These are phyloP conservation scores for Planococcus citri DNA, from an alignment of 1,140 invertebrate genomes.

Conservation along the genomic window DNA sequence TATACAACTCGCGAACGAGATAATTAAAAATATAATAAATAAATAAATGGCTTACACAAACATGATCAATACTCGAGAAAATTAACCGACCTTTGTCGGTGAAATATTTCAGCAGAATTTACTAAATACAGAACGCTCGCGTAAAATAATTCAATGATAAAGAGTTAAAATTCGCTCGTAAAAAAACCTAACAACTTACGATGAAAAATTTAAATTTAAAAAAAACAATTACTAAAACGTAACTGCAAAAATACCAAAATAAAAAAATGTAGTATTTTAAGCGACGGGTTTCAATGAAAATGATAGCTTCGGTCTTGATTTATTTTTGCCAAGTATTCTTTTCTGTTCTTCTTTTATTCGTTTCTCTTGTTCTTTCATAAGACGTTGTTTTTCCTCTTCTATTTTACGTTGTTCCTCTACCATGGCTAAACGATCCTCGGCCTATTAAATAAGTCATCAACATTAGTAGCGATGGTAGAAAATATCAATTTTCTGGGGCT, in stretches of 20 bases:
- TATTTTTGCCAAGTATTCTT: slow-evolving; percentile 92
- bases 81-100: neutral
- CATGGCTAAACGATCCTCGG: slow-evolving; percentile 89
- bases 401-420: slow-evolving; percentile 92
- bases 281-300: slow-evolving; percentile 65
- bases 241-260: neutral
- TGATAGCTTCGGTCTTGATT: slow-evolving; percentile 87
- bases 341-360: slow-evolving; percentile 89
- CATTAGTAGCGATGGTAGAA: too few species aligned
- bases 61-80: neutral
- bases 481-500: too few species aligned
- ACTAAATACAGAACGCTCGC: neutral
- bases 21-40: neutral
- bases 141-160: neutral
- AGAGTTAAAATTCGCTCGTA: too few species aligned
- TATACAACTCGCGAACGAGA: neutral
- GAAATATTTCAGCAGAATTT: neutral
- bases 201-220: too few species aligned
- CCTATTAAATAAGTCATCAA: slow-evolving; percentile 42
- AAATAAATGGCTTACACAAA: neutral
- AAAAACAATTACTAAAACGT: slow-evolving; percentile 15
- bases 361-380: slow-evolving; percentile 85
- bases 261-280: slow-evolving; percentile 25
- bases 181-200: neutral
- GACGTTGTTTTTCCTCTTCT: slow-evolving; percentile 83